Evolutionary conservation across 2,888 invertebrate genomes (phyloP), one percentile per base, ranked within the genome.

Genomic region (Trichacis sp.): DNA sequence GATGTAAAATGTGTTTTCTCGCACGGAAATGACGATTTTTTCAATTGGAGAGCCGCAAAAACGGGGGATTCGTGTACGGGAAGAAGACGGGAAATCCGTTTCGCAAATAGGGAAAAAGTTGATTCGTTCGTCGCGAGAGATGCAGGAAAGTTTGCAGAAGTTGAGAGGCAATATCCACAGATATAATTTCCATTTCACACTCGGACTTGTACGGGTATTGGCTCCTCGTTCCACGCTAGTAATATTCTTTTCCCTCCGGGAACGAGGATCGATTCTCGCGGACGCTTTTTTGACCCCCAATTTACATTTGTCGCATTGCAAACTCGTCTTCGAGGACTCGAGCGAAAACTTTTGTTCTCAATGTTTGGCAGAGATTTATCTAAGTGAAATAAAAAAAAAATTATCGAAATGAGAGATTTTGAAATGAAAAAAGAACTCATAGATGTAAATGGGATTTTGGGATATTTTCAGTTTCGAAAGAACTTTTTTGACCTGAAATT

Each of bases 121-220:
- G 40, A 50, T 50, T 61, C 42, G 53, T 56, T 48, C 57, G 38
- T 33, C 17, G n/a, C n/a, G 29, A 12, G 11, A 24, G 38, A 33
- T 49, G 45, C 42, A 51, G 49, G 17, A 49, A 36, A 33, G 33
- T 45, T 46, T 17, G 45, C 51, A 55, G 45, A 58, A 66, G 46
- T 62, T 63, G 45, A 17, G 19, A 46, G 49, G 56, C 62, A 67
- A 67, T 67, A 67, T 67, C 60, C 56, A 51, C 63, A 67, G 60
- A 60, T 67, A 63, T 67, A 67, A 67, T 67, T 67, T 67, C 60
- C 59, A 67, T 67, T 67, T 63, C 57, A 53, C 59, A 67, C 63
- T 67, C 51, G 60, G 63, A 67, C 67, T 63, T 67, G 29, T 48
- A 63, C 57, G 50, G 51, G 59, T 63, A 63, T 60, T 67, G 59